Conservation (phyloP, 2,888 invertebrate species). For the Alsophila aescularia region DNA sequence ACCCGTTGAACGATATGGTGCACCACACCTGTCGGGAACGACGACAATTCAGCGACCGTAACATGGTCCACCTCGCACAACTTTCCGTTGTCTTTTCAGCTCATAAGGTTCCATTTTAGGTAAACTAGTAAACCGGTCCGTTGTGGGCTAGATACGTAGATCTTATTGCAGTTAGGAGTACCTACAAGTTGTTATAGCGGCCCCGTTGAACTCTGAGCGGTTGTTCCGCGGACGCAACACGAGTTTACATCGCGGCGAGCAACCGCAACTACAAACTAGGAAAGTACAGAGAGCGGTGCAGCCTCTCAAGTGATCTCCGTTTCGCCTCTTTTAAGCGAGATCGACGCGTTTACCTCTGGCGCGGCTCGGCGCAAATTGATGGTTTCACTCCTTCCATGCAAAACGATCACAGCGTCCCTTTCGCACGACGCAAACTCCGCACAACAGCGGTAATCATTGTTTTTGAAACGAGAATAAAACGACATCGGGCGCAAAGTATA, state of each 20-base stretch:
- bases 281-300: constrained; percentile 54
- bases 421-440: constrained; percentile 69
- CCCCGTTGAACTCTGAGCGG: constrained; percentile 41
- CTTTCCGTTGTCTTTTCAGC: constrained; percentile 23
- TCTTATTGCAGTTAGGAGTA: constrained; percentile 36
- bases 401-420: constrained; percentile 75
- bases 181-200: constrained; percentile 38
- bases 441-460: constrained; percentile 74
- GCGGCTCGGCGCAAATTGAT: constrained; percentile 73
- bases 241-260: constrained; percentile 53
- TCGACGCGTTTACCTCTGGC: constrained; percentile 67
- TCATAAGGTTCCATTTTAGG: constrained; percentile 23
- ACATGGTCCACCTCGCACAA: constrained; percentile 25
- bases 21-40: constrained; percentile 42
- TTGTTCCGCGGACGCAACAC: constrained; percentile 54
- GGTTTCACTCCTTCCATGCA: constrained; percentile 79
- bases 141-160: constrained; percentile 29
- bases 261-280: constrained; percentile 46
- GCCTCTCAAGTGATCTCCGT: constrained; percentile 54
- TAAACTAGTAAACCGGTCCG: constrained; percentile 29
- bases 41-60: constrained; percentile 41
- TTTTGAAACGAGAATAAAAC: constrained; percentile 76
- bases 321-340: constrained; percentile 61
- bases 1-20: constrained; percentile 45
- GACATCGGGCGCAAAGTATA: constrained; percentile 70